Conservation (phyloP, 2,113 vertebrate genomes). For the Sula dactylatra region DNA sequence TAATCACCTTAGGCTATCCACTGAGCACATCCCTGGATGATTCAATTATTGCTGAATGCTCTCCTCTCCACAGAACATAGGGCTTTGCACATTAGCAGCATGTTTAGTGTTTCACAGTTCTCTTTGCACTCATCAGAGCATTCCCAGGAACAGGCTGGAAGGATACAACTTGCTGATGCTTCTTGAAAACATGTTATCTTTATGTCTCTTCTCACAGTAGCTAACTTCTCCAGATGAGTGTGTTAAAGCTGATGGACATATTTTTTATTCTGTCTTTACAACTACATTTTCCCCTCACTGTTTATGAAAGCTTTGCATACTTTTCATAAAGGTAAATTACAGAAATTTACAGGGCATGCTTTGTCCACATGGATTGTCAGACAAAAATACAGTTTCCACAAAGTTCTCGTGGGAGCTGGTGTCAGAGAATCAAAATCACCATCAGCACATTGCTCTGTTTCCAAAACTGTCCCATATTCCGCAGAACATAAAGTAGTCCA, state of each 20-base stretch:
- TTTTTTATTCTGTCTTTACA: not conserved
- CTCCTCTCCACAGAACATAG: conserved; percentile 30
- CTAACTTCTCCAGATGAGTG: not conserved
- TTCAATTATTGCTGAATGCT: conserved; percentile 69
- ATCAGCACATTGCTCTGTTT: not conserved
- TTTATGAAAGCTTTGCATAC: not conserved
- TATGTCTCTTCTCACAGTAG: not conserved
- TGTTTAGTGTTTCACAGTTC: conserved; percentile 31
- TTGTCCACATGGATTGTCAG: not conserved
- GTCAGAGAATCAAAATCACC: not conserved
- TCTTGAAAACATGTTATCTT: not conserved
- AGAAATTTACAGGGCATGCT: not conserved
- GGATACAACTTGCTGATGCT: not conserved
- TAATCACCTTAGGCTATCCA: conserved; percentile 71
- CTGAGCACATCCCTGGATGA: conserved; percentile 54
- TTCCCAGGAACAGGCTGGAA: conserved; percentile 3
- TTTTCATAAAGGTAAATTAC: not conserved
- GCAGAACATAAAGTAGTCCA: not conserved
- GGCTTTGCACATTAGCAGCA: conserved; percentile 27
- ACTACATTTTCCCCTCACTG: not conserved
- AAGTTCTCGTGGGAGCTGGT: not conserved
- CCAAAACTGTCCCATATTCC: not conserved
- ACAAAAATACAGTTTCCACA: not conserved
- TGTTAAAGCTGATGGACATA: not conserved
- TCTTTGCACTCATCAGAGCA: conserved; percentile 15